phyloP scores from a whole-genome alignment of 2,888 invertebrate species.

The Lutraria lutraria region DNA sequence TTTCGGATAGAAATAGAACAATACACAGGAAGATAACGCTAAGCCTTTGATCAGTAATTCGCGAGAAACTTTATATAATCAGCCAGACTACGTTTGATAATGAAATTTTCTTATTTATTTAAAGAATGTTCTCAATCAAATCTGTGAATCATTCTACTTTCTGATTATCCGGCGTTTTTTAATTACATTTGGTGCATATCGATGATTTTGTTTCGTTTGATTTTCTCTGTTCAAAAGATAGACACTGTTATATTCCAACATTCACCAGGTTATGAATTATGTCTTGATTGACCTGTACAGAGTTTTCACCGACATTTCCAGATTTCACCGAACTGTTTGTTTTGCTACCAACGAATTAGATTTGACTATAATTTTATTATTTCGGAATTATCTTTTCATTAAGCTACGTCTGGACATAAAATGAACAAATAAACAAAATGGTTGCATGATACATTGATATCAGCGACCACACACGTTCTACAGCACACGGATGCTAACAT shows the following conservation, averaged over 20 bases:
- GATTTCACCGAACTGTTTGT: too few relatives aligned
- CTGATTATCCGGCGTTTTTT: too few relatives aligned
- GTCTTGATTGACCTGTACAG: too few relatives aligned
- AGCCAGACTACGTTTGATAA: slow-evolving; percentile 2
- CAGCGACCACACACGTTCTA: neutral
- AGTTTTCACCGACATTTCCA: too few relatives aligned
- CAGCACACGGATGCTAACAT: neutral
- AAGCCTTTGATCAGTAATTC: neutral
- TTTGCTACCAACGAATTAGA: too few relatives aligned
- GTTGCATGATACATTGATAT: neutral
- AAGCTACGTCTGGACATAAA: neutral
- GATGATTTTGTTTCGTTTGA: too few relatives aligned
- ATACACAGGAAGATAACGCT: neutral
- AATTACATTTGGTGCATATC: too few relatives aligned
- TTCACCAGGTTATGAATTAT: too few relatives aligned
- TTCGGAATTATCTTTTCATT: neutral
- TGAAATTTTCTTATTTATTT: slow-evolving; percentile 20
- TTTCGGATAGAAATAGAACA: slow-evolving; percentile 17
- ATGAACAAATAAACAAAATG: neutral
- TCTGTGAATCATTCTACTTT: neutral
- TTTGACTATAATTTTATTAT: neutral
- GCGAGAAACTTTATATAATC: slow-evolving; percentile 5
- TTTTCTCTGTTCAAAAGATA: too few relatives aligned
- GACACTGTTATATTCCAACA: too few relatives aligned
- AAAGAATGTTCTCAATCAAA: neutral